Base-by-base conservation (phyloP, 2,797 vertebrate species). In the Lacerta viridis region DNA sequence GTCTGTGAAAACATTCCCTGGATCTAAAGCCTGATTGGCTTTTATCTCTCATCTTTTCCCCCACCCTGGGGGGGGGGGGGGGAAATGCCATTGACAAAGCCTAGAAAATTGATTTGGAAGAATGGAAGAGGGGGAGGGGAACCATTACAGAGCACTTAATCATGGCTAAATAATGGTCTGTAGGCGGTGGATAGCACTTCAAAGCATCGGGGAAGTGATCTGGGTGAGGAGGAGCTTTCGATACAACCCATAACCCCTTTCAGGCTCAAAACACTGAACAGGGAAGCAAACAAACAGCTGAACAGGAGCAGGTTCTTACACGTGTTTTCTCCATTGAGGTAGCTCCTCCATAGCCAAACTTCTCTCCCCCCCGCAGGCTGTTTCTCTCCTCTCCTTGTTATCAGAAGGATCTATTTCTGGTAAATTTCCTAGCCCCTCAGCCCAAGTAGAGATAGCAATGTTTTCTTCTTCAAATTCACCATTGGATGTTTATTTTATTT, bases 21-120 rank as follows among this genome's bases (percentile, higher is more conserved):
- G 33, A 66, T 66, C 18, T 18, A n/a, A 64, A 33, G 13, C 79
- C 39, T 7, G 27, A 20, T 25, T 5, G 46, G 50, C 71, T 75
- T 76, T 83, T 76, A 50, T 75, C 80, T 86, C 69, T 80, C 41
- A 84, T 85, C 74, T 74, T 66, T 27, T 2, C 39, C 29, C 11
- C 36, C 13, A 27, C 3, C n/a, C 27, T 36, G 68, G 20, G 66
- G n/a, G 17, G 74, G 15, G 68, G 20, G 66, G n/a, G 17, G 74
- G 15, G 6, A 0, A 17, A 59, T 23, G 13, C 69, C 50, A 74
- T 27, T 76, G 86, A 82, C 85, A 82, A 83, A 82, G 86, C 29
- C 79, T 10, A 33, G 46, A 33, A 82, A 74, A 82, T 6, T 36
- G 36, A 76, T 82, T n/a, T 33, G 13, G 72, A 66, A 25, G 41